Evolutionary conservation across 2,888 invertebrate genomes (phyloP), one percentile per base, ranked within the genome.

Genomic region (Cryptus viduatorius): DNA sequence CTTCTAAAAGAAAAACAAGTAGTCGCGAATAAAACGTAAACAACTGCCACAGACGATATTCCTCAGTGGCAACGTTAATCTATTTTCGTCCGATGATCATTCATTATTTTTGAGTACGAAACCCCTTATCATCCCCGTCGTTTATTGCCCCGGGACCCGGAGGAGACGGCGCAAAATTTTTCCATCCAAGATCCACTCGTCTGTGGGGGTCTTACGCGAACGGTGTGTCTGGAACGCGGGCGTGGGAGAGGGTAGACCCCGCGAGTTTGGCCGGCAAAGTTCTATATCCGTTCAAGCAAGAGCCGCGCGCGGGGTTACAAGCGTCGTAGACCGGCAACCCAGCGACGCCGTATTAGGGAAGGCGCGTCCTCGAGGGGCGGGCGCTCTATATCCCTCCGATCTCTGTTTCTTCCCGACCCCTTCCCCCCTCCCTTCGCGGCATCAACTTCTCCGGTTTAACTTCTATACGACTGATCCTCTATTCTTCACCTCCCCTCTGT

Each of bases 261-360:
- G 50, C 69, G 46, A 75, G 79, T 42, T 79, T 53, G 65, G 75
- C 61, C 61, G 78, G 79, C 73, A 67, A 79, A 7, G 77, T 85
- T 87, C 86, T 87, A 86, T 86, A 86, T 86, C 68, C 71, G 86
- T 82, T 69, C 73, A 59, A 46, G 67, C 82, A 53, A 44, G 76
- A 37, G 37, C 37, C 37, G 8, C 80, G 44, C 71, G 73, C 76
- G 75, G 67, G 82, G 50, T 68, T 65, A 53, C 72, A 68, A 83
- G 84, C 83, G 88, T 89, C 90, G 90, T 89, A 89, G 90, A 88
- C 89, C 88, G 87, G 89, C 68, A 85, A 89, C 89, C 89, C 89
- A 88, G 87, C 90, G 92, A 91, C 89, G 88, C 92, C 93, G 93
- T 93, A 93, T 93, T 93, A 92, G 93, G 93, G 89, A 92, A 92